Conservation (phyloP, 2,797 vertebrate genomes). For the Falco naumanni region DNA sequence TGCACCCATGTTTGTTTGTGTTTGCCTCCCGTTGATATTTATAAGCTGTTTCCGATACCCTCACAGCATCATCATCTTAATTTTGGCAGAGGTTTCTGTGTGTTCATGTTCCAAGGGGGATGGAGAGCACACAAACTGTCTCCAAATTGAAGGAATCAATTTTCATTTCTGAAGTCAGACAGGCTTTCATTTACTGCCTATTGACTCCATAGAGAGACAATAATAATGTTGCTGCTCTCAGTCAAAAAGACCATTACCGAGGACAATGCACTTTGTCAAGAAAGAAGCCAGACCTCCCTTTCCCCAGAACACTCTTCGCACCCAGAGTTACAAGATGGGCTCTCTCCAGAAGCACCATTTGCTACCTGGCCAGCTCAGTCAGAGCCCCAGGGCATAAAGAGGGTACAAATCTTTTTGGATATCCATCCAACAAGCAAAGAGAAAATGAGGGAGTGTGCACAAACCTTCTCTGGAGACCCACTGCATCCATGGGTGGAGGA, state of each 20-base stretch:
- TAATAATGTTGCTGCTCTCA: slow-evolving; percentile 8
- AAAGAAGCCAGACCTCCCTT: neutral
- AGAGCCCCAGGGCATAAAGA: neutral
- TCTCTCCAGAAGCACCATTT: neutral
- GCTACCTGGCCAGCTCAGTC: neutral
- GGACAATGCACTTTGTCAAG: neutral
- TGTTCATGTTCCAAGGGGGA: slow-evolving; percentile 12
- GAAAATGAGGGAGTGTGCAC: neutral
- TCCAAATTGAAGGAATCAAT: slow-evolving; percentile 49
- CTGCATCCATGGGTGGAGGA: neutral
- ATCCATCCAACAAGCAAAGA: neutral
- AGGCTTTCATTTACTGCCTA: slow-evolving; percentile 36
- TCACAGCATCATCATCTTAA: neutral
- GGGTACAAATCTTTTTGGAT: neutral
- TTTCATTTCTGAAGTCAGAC: slow-evolving; percentile 44
- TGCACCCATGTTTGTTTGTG: slow-evolving; percentile 43
- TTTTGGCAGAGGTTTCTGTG: slow-evolving; percentile 22
- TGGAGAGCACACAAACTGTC: slow-evolving; percentile 1
- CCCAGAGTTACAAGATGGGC: neutral
- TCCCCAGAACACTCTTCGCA: neutral
- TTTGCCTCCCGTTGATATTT: slow-evolving; percentile 47
- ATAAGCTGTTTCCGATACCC: slow-evolving; percentile 4
- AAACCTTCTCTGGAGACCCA: neutral
- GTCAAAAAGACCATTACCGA: neutral
- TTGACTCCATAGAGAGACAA: slow-evolving; percentile 34